phyloP scores from a whole-genome alignment of 1,140 invertebrate species.

The Neuroterus valhalla region DNA sequence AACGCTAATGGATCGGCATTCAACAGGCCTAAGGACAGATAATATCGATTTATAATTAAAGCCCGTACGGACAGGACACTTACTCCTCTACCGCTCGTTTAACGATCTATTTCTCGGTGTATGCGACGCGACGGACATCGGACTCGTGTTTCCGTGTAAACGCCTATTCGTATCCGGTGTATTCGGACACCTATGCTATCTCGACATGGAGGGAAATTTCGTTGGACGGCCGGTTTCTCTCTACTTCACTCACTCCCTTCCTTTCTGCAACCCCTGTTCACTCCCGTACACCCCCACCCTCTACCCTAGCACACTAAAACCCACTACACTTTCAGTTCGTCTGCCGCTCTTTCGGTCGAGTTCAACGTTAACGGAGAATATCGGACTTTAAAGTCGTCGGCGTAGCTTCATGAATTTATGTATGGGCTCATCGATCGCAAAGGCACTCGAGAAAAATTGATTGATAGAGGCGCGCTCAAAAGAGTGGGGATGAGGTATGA shows the following conservation, averaged over 20 bases:
- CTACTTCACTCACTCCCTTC: not conserved
- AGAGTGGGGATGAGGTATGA: constrained; percentile 15
- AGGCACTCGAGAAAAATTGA: constrained; percentile 56
- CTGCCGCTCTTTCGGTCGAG: constrained; percentile 34
- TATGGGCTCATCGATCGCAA: constrained; percentile 53
- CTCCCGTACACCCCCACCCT: constrained; percentile 37
- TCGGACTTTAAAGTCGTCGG: constrained; percentile 52
- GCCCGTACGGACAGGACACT: constrained; percentile 8
- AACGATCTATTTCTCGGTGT: constrained; percentile 14
- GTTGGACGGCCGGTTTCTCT: constrained; percentile 21
- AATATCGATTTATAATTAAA: constrained; percentile 30
- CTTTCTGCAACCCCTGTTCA: not conserved
- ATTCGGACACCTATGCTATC: not conserved
- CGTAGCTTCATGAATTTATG: constrained; percentile 53
- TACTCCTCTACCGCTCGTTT: constrained; percentile 2
- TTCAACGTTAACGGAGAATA: constrained; percentile 52
- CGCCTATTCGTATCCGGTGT: constrained; percentile 6
- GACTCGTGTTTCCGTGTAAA: constrained; percentile 27
- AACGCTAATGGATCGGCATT: not conserved
- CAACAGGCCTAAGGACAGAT: constrained; percentile 22
- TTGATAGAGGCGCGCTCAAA: constrained; percentile 49
- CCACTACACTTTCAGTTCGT: constrained; percentile 9
- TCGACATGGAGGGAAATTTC: not conserved
- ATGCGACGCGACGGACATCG: constrained; percentile 23
- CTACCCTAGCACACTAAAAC: constrained; percentile 31